Evolutionary conservation across 2,113 vertebrate genomes (phyloP), one percentile per base, ranked within the genome.

Genomic region (Carassius carassius): DNA sequence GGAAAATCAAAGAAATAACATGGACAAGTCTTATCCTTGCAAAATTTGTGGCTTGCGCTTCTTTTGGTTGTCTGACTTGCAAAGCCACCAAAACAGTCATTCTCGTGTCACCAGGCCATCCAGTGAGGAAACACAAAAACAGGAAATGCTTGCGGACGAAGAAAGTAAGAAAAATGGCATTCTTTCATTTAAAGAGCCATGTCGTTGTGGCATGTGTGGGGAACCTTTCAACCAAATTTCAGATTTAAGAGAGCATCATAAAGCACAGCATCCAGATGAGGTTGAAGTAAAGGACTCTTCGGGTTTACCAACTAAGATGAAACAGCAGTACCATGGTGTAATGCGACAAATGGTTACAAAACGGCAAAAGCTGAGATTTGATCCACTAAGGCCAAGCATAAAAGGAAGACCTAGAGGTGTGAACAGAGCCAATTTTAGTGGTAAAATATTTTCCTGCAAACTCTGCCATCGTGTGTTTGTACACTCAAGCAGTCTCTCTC

Each of bases 1-100:
- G 41, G 92, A 86, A 56, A 91, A 87, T 23, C 88, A 85, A 16
- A 92, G 92, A 62, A 93, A 91, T 54, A 91, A 86, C 29, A 37
- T 85, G 14, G 92, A 93, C 17, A 94, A 91, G 90, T 89, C 88
- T 3, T 95, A 94, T 79, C 67, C 91, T 44, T 95, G 95, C 86
- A 94, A 91, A 85, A 91, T 93, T 60, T 95, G 95, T 84, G 92
- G 92, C 78, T 86, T 94, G 25, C 88, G 83, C 60, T 95, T 95
- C 86, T 95, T 95, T 87, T 95, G 95, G 95, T 89, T 95, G 60
- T 94, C 95, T 81, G 95, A 95, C 90, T 93, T 94, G 84, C 94
- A 95, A 82, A 91, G 89, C 35, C 95, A 95, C 87, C 90, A 92
- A 63, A 77, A 92, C n/a, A 91, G 93, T 86, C 92, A 94, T 85